A percentile compares a stretch with the other conserved stretches of the same genome.
phyloP scores from a whole-genome alignment of 2,888 invertebrate species.

The Creontiades dilutus region DNA sequence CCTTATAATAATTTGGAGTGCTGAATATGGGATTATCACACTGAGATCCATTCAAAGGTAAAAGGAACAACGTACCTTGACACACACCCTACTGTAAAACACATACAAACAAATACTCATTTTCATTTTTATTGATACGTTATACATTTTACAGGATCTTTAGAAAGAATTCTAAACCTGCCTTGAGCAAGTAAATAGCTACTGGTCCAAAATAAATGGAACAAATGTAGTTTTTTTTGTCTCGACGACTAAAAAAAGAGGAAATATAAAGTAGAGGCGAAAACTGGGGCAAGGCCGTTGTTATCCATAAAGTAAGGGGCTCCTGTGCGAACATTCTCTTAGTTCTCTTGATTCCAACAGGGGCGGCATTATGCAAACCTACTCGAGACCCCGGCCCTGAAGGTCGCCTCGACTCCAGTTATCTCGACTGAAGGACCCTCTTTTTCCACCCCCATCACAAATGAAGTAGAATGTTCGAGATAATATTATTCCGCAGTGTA shows the following conservation, averaged over 20 bases:
- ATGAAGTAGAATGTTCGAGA: conserved; percentile 23
- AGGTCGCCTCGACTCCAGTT: conserved; percentile 5
- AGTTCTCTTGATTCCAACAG: neutral
- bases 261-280: neutral
- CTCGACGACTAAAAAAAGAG: too few relatives aligned
- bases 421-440: neutral
- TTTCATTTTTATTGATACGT: too few relatives aligned
- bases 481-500: conserved; percentile 25
- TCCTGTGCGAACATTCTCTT: neutral
- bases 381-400: neutral
- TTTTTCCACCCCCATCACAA: neutral
- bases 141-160: too few relatives aligned
- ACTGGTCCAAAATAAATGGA: neutral
- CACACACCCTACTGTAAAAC: too few relatives aligned
- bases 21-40: too few relatives aligned
- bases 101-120: too few relatives aligned
- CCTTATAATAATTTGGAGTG: too few relatives aligned
- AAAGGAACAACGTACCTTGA: too few relatives aligned
- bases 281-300: conserved; percentile 20
- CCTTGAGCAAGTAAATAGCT: too few relatives aligned
- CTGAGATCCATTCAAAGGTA: too few relatives aligned
- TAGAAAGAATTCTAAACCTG: too few relatives aligned
- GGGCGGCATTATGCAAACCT: neutral
- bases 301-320: conserved; percentile 26
- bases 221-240: neutral